Conservation (phyloP, 2,888 invertebrate species). For the Lutraria lutraria region DNA sequence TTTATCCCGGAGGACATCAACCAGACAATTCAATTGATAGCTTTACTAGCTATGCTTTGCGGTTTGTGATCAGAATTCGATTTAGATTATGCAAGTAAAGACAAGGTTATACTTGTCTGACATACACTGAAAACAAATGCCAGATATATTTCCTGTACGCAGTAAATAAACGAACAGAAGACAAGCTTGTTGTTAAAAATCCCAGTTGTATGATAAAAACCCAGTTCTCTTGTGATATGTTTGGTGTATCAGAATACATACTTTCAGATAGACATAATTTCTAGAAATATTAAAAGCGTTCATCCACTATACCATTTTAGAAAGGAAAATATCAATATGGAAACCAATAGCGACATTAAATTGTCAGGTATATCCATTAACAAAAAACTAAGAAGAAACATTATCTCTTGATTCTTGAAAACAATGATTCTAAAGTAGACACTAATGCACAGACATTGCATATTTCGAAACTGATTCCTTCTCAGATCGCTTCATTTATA, state of each 20-base stretch:
- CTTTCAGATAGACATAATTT: no score
- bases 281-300: not conserved
- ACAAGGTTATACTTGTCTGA: not conserved
- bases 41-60: not conserved
- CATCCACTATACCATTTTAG: not conserved
- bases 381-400: not conserved
- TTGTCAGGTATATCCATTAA: not conserved
- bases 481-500: not conserved
- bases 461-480: not conserved
- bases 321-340: not conserved
- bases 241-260: no score
- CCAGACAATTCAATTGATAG: slow-evolving; percentile 19
- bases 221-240: no score
- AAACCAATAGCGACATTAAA: not conserved
- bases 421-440: not conserved
- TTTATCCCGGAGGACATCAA: not conserved
- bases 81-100: not conserved
- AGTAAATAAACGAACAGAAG: no score
- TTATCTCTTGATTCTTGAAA: not conserved
- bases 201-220: no score
- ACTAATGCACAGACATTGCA: not conserved
- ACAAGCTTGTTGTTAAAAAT: no score
- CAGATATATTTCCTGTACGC: not conserved
- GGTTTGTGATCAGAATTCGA: not conserved
- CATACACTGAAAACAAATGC: not conserved